Percentiles rank a stretch among this genome's conserved stretches.
These are phyloP conservation scores for Esox masquinongy DNA, from an alignment of 2,797 vertebrate genomes.

Conservation along the genomic window DNA sequence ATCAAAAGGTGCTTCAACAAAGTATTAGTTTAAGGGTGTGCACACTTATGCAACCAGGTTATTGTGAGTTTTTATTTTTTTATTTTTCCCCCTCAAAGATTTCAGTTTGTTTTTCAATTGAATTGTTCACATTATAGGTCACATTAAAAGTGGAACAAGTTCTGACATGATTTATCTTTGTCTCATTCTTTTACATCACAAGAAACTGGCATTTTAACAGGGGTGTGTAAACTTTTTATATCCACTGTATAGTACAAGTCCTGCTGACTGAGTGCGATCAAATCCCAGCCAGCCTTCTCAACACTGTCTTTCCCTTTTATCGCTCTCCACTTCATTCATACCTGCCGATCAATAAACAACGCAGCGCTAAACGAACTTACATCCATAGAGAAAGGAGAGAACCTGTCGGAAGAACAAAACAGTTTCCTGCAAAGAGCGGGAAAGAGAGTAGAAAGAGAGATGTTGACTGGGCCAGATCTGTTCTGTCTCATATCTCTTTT, in stretches of 20 bases:
- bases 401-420: constrained; percentile 3
- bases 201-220: too few relatives aligned
- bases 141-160: too few relatives aligned
- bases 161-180: too few relatives aligned
- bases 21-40: too few relatives aligned
- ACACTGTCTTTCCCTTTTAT: neutral
- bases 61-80: too few relatives aligned
- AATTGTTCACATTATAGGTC: too few relatives aligned
- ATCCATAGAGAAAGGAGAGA: neutral
- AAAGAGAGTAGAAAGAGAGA: constrained; percentile 27
- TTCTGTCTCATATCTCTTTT: constrained; percentile 40
- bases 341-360: neutral
- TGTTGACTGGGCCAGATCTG: constrained; percentile 31
- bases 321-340: neutral
- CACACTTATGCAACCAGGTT: too few relatives aligned
- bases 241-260: neutral
- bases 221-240: too few relatives aligned
- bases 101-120: too few relatives aligned
- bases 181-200: too few relatives aligned
- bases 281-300: neutral
- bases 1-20: too few relatives aligned
- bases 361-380: neutral
- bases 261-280: neutral
- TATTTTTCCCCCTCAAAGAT: too few relatives aligned
- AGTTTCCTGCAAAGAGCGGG: constrained; percentile 24